Percentiles rank a stretch among this genome's conserved stretches.
These are phyloP conservation scores for Zosterops borbonicus DNA, from an alignment of 2,113 vertebrate species.

Conservation along the genomic window DNA sequence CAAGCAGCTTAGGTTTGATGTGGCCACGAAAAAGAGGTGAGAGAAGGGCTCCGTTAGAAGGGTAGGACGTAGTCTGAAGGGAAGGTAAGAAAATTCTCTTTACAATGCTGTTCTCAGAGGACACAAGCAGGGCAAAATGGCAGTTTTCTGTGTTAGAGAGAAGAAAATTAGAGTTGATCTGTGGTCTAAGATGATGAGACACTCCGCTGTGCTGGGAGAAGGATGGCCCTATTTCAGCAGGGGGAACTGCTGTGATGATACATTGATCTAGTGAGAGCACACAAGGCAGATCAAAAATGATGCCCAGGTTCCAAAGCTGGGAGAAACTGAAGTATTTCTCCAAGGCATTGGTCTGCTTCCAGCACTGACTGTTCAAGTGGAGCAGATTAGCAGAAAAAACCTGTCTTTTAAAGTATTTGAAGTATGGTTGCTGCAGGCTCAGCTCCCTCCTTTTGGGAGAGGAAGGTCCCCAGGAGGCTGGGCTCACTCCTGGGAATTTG, in stretches of 20 bases:
- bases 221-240: not conserved
- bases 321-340: conserved; percentile 20
- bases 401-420: not conserved
- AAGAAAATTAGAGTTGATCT: conserved; percentile 33
- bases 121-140: not conserved
- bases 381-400: not conserved
- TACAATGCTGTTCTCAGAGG: not conserved
- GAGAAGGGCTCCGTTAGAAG: not conserved
- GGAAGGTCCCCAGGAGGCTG: not conserved
- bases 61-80: not conserved
- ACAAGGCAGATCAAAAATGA: conserved; percentile 7
- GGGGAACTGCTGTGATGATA: not conserved
- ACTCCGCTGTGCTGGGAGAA: not conserved
- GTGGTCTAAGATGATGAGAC: not conserved
- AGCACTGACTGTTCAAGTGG: conserved; percentile 2
- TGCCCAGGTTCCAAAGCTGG: not conserved
- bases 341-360: not conserved
- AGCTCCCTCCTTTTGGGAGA: not conserved
- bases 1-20: not conserved
- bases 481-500: not conserved
- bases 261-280: not conserved
- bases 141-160: not conserved
- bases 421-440: not conserved
- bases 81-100: not conserved
- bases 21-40: not conserved